Evolutionary conservation across 2,113 vertebrate species (phyloP).

Genomic region (Apus apus): DNA sequence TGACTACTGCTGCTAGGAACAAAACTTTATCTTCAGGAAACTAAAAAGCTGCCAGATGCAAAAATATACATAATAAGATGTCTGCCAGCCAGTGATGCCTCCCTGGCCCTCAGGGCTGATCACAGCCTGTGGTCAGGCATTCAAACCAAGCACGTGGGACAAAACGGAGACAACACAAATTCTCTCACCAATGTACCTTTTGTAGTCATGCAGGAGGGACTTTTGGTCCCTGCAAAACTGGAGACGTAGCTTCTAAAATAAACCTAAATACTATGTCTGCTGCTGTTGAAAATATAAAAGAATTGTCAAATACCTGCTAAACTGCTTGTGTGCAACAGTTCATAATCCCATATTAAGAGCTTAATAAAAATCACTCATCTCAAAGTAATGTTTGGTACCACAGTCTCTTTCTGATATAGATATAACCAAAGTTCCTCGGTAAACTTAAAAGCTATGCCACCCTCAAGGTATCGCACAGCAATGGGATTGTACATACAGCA

Average conservation of each 20-base stretch:
- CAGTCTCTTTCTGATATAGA: not conserved
- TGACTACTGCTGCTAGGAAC: not conserved
- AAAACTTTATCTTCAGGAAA: not conserved
- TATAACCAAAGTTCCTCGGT: not conserved
- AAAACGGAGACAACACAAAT: not conserved
- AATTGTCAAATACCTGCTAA: not conserved
- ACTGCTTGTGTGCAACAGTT: not conserved
- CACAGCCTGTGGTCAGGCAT: too few species aligned
- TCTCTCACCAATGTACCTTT: not conserved
- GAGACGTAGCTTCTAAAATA: not conserved
- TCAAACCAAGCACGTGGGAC: rapidly evolving
- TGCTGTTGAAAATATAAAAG: not conserved
- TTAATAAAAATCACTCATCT: not conserved
- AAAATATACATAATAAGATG: not conserved
- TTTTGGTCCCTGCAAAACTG: not conserved
- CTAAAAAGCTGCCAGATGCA: not conserved
- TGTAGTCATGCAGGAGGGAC: not conserved
- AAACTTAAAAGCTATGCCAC: not conserved
- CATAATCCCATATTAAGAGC: not conserved
- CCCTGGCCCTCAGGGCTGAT: not conserved
- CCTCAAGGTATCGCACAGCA: not conserved
- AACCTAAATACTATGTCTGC: not conserved
- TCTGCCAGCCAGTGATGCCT: not conserved
- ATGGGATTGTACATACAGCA: not conserved
- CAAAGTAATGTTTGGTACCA: not conserved